These are phyloP conservation scores for Venusia cambrica DNA, from an alignment of 2,888 invertebrate genomes.

Conservation along the genomic window DNA sequence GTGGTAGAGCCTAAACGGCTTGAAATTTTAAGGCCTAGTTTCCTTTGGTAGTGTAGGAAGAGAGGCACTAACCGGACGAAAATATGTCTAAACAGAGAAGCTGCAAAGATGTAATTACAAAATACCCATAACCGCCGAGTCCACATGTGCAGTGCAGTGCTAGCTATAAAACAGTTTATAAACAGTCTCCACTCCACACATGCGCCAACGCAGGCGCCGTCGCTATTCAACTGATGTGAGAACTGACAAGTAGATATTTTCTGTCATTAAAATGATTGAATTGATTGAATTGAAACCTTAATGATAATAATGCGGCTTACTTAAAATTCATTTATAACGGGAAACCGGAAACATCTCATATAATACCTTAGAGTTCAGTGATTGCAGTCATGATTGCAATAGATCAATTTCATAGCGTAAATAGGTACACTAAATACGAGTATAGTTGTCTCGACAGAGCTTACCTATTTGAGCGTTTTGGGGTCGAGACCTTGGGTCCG, in stretches of 20 bases:
- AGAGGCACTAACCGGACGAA: neutral
- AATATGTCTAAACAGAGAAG: slow-evolving; percentile 1
- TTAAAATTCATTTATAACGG: slow-evolving; percentile 19
- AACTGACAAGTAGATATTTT: slow-evolving; percentile 25
- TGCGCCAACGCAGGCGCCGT: slow-evolving; percentile 20
- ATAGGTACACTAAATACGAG: too few species aligned
- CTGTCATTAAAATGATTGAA: slow-evolving; percentile 29
- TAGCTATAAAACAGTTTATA: slow-evolving; percentile 17
- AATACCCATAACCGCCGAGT: slow-evolving; percentile 9
- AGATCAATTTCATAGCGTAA: too few species aligned
- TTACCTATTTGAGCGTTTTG: too few species aligned
- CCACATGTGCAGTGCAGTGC: slow-evolving; percentile 23
- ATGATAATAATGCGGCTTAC: too few species aligned
- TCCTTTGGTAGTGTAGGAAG: neutral
- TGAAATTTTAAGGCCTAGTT: too few species aligned
- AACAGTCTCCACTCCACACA: slow-evolving; percentile 10
- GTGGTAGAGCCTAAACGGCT: too few species aligned
- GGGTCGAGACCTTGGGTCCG: too few species aligned
- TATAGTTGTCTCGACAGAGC: too few species aligned
- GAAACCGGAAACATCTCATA: slow-evolving; percentile 27
- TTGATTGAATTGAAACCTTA: too few species aligned
- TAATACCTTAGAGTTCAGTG: slow-evolving; percentile 19
- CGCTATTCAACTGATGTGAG: slow-evolving; percentile 24
- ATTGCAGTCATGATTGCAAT: too few species aligned
- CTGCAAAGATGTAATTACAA: slow-evolving; percentile 8